Evolutionary conservation across 2,888 invertebrate genomes (phyloP).

Genomic region (Piscicola geometra): DNA sequence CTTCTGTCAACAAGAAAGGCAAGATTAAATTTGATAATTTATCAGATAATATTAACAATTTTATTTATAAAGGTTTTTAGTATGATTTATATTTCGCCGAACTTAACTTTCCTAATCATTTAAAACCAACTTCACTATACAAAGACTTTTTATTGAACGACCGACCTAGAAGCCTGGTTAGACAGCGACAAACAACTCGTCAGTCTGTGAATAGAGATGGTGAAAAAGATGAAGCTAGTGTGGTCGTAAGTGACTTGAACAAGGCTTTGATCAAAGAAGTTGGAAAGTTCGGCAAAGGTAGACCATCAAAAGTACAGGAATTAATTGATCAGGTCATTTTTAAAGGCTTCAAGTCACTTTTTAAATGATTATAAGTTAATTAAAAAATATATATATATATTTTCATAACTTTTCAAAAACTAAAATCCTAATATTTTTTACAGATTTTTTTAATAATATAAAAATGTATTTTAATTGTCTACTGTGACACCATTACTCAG

Average conservation of each 20-base stretch:
- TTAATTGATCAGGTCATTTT: slow-evolving; percentile 52
- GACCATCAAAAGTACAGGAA: slow-evolving; percentile 50
- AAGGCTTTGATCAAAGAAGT: slow-evolving; percentile 51
- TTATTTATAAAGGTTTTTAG: no score
- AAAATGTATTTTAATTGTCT: neutral
- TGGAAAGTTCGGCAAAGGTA: slow-evolving; percentile 51
- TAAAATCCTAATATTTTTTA: no score
- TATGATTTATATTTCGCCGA: no score
- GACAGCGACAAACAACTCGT: neutral
- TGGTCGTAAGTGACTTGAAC: slow-evolving; percentile 40
- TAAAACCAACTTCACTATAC: no score
- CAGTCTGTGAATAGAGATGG: neutral
- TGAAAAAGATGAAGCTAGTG: neutral
- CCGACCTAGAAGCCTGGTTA: neutral
- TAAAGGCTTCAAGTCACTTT: no score
- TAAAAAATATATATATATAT: no score
- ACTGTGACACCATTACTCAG: slow-evolving; percentile 43
- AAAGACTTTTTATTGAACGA: no score
- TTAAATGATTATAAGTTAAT: no score
- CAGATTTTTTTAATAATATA: no score
- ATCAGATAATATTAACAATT: neutral
- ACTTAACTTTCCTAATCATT: no score
- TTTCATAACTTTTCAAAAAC: no score
- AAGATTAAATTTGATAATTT: neutral
- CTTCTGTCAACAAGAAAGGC: no score